Conservation (phyloP, 2,888 invertebrate species). For the Tholera decimalis region DNA sequence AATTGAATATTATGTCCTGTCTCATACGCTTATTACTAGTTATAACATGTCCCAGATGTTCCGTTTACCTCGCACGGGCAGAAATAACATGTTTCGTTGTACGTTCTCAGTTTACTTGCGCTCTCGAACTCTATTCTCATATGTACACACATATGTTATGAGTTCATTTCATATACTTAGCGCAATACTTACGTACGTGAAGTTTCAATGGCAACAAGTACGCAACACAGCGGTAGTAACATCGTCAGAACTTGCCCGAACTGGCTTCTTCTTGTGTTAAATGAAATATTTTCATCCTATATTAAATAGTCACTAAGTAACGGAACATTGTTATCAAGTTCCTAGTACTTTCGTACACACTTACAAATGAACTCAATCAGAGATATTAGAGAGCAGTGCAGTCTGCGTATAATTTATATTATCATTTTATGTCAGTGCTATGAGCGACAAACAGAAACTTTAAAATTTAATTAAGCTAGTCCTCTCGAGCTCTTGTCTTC, state of each 20-base stretch:
- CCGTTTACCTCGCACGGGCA: slow-evolving; percentile 19
- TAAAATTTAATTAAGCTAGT: slow-evolving; percentile 77
- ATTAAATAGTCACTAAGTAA: slow-evolving; percentile 48
- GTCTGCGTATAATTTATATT: slow-evolving; percentile 45
- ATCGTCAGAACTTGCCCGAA: slow-evolving; percentile 72
- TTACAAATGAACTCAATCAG: slow-evolving; percentile 58
- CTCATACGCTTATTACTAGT: slow-evolving; percentile 1
- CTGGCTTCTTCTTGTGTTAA: slow-evolving; percentile 69
- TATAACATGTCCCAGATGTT: slow-evolving; percentile 36
- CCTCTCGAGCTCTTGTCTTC: slow-evolving; percentile 71
- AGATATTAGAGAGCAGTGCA: slow-evolving; percentile 39
- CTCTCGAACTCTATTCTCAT: slow-evolving; percentile 40
- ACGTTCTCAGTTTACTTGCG: slow-evolving; percentile 17
- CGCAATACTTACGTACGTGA: slow-evolving; percentile 66
- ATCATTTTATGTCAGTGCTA: slow-evolving; percentile 58
- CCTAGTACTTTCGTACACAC: slow-evolving; percentile 48
- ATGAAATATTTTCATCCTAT: slow-evolving; percentile 67
- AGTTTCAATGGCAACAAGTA: slow-evolving; percentile 76
- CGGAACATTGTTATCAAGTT: slow-evolving; percentile 54
- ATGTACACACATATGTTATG: slow-evolving; percentile 49
- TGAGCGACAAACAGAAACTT: slow-evolving; percentile 70
- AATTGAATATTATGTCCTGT: slow-evolving; percentile 9
- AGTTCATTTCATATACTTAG: slow-evolving; percentile 61
- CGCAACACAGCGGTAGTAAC: slow-evolving; percentile 52
- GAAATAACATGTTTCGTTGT: slow-evolving; percentile 18